These are phyloP conservation scores for Dasyurus viverrinus DNA, from an alignment of 2,113 vertebrate species.

Conservation along the genomic window DNA sequence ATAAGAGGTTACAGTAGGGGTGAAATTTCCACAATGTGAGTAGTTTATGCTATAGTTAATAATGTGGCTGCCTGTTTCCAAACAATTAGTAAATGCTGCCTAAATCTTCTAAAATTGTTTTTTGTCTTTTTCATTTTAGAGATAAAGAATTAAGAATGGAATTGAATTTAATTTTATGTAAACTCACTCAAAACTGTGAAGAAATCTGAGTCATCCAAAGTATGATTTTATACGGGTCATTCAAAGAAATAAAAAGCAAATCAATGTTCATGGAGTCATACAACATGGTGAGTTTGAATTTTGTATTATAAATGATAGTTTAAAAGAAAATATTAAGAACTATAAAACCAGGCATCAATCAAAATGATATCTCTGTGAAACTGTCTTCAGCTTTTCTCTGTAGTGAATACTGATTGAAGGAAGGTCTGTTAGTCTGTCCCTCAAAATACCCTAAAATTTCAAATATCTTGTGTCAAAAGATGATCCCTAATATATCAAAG, in stretches of 20 bases:
- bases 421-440: slow-evolving; percentile 4
- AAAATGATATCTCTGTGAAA: not conserved
- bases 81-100: slow-evolving; percentile 56
- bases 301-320: slow-evolving; percentile 37
- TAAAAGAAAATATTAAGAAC: slow-evolving; percentile 49
- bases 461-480: not conserved
- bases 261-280: slow-evolving; percentile 41
- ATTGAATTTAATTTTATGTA: slow-evolving; percentile 10
- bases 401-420: not conserved
- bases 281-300: slow-evolving; percentile 21
- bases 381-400: slow-evolving; percentile 36
- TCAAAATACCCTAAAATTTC: slow-evolving; percentile 31
- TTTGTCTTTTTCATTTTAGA: slow-evolving; percentile 42
- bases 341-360: slow-evolving; percentile 20
- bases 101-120: slow-evolving; percentile 36
- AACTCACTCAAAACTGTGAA: slow-evolving; percentile 37
- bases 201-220: slow-evolving; percentile 15
- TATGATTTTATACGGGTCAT: slow-evolving; percentile 41
- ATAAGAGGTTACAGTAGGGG: slow-evolving; percentile 82
- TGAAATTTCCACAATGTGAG: slow-evolving; percentile 79
- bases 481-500: not conserved
- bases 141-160: not conserved
- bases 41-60: slow-evolving; percentile 74
- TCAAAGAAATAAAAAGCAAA: slow-evolving; percentile 48
- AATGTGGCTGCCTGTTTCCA: slow-evolving; percentile 60